Conservation (phyloP, 2,888 invertebrate genomes). For the Tiliacea aurago region DNA sequence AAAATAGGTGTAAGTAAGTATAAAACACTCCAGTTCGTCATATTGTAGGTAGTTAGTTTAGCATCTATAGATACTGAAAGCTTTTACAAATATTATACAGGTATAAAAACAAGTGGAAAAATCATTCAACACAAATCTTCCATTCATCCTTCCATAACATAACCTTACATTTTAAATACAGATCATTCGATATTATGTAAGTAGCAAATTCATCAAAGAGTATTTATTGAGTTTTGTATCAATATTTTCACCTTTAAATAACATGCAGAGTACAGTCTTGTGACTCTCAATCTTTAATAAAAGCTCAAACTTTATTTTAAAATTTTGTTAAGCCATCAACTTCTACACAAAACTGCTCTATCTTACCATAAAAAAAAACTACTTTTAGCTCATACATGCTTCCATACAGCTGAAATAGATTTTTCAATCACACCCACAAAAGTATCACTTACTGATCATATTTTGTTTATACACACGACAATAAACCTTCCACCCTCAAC, state of each 20-base stretch:
- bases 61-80: conserved; percentile 63
- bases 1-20: conserved; percentile 75
- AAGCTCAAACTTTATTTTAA: background rate
- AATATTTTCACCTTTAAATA: conserved; percentile 7
- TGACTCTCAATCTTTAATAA: background rate
- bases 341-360: background rate
- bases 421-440: background rate
- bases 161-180: background rate
- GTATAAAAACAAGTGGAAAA: conserved; percentile 44
- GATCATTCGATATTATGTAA: background rate
- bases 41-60: conserved; percentile 64
- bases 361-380: too few species aligned
- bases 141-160: background rate
- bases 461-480: background rate
- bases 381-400: background rate
- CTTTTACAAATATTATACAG: conserved; percentile 63
- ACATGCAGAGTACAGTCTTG: conserved; percentile 14
- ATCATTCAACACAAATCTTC: conserved; percentile 20
- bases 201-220: background rate
- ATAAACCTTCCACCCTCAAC: background rate
- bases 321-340: background rate
- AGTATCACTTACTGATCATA: background rate
- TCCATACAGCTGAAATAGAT: conserved; percentile 5
- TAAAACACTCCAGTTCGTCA: conserved; percentile 66
- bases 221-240: conserved; percentile 30